phyloP scores from a whole-genome alignment of 2,888 invertebrate genomes.

The Napeogenes inachia region DNA sequence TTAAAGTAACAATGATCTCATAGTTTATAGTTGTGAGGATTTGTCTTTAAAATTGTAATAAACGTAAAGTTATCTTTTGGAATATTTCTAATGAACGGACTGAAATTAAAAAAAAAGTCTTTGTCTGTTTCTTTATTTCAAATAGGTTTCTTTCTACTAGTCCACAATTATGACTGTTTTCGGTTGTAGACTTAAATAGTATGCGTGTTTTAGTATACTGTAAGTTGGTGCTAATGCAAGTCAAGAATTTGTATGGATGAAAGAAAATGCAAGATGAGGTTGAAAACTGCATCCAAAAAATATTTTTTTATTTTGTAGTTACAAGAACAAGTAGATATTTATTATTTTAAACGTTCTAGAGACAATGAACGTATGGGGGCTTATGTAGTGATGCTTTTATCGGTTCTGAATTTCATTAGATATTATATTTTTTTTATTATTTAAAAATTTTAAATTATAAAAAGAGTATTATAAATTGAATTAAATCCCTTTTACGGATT shows the following conservation, averaged over 20 bases:
- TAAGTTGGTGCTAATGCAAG: slow-evolving; percentile 49
- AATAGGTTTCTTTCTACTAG: background rate
- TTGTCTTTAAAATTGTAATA: background rate
- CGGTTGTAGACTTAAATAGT: background rate
- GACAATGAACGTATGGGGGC: too few species aligned
- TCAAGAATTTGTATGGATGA: slow-evolving; percentile 15
- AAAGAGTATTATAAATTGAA: too few species aligned
- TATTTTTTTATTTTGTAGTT: too few species aligned
- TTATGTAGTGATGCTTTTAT: too few species aligned
- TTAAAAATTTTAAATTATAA: too few species aligned
- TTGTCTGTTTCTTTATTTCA: background rate
- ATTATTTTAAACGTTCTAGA: too few species aligned
- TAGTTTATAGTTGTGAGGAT: slow-evolving; percentile 18
- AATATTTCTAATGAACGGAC: slow-evolving; percentile 12
- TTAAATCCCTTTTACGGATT: too few species aligned
- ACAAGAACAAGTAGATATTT: too few species aligned
- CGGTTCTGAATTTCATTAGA: too few species aligned
- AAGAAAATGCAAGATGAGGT: slow-evolving; percentile 11
- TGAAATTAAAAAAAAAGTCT: background rate
- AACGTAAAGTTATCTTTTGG: background rate
- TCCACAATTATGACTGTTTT: background rate
- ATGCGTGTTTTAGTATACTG: slow-evolving; percentile 27
- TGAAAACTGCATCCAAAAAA: background rate
- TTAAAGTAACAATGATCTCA: slow-evolving; percentile 26
- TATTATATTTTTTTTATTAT: too few species aligned